Base-by-base conservation (phyloP, 2,797 vertebrate genomes). In the Microctenopoma stevenorrisi region DNA sequence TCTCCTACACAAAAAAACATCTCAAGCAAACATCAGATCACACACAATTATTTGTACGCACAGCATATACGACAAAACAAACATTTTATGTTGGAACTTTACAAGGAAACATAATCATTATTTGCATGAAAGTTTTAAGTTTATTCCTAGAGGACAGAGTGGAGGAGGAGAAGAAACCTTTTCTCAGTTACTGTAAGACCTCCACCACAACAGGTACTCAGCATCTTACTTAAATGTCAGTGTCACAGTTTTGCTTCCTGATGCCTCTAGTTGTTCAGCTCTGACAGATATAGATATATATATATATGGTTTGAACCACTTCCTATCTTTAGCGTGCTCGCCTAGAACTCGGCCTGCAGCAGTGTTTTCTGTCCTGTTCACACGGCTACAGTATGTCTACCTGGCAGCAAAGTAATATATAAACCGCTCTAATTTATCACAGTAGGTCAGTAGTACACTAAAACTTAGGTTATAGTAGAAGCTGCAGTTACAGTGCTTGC, bases 291-390 rank as follows among this genome's bases (percentile, higher is more conserved):
- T 30, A 28, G 3, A 11, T 43, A 7, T 14, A 35, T 35, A 7
- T 0, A 10, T 64, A 52, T 40, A 84, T 65, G 85, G 83, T 86
- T 81, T 14, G 18, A 88, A 81, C 86, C 86, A 89, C 89, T 86
- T 91, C 90, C 90, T 90, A 28, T 68, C 44, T 57, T 68, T 28
- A 47, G 8, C 0, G 11, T 43, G 57, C 73, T 10, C 65, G 33
- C 42, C 43, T 9, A 15, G 10, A 49, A 4, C 7, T 57, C 26
- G 61, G 15, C 48, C 38, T 72, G 57, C 57, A 72, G 58, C 9
- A 0, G 0, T 14, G 35, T 44, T 67, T 40, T 70, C 60, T 11
- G 5, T 38, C 55, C 13, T 0, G 5, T 11, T 59, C 42, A 18
- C 64, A 72, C 3, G 1, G 67, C 56, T 30, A 40, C 37, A 18